Percentiles rank a stretch among this genome's conserved stretches.
These are phyloP conservation scores for Chaetodon auriga DNA, from an alignment of 2,113 vertebrate species.

Conservation along the genomic window DNA sequence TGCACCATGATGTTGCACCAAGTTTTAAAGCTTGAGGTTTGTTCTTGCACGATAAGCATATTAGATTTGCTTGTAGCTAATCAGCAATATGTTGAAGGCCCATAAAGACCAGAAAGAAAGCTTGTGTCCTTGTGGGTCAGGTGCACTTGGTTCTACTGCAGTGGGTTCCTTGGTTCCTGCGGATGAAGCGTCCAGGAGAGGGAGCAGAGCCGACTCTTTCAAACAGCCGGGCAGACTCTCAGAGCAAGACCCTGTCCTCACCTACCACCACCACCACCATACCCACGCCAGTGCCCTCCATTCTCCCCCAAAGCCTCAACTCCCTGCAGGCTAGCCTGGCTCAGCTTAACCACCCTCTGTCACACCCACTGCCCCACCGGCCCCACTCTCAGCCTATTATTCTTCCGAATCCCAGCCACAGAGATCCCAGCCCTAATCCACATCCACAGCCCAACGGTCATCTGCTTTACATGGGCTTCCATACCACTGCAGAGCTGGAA, in stretches of 20 bases:
- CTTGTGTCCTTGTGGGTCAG: slow-evolving; percentile 57
- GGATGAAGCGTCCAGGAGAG: slow-evolving; percentile 86
- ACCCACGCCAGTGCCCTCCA: slow-evolving; percentile 67
- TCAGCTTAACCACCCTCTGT: slow-evolving; percentile 69
- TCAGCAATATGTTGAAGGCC: neutral
- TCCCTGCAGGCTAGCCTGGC: slow-evolving; percentile 73
- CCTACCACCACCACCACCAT: slow-evolving; percentile 74
- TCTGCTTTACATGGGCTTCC: slow-evolving; percentile 84
- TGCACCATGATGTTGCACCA: neutral
- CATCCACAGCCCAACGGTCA: slow-evolving; percentile 82
- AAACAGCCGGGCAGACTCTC: slow-evolving; percentile 72
- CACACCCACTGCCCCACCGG: slow-evolving; percentile 39
- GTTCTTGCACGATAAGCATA: neutral
- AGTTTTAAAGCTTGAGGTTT: neutral
- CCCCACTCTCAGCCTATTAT: slow-evolving; percentile 42
- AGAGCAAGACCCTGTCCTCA: slow-evolving; percentile 76
- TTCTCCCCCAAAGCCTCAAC: slow-evolving; percentile 75
- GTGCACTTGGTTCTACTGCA: slow-evolving; percentile 85
- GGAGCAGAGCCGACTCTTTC: slow-evolving; percentile 66
- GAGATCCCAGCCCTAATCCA: slow-evolving; percentile 57
- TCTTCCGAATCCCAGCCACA: slow-evolving; percentile 53
- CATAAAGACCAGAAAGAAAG: neutral
- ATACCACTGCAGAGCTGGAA: slow-evolving; percentile 73
- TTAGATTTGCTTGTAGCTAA: neutral
- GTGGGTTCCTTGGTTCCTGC: slow-evolving; percentile 87